Conservation (phyloP, 2,113 vertebrate genomes). For the Hiodon alosoides region DNA sequence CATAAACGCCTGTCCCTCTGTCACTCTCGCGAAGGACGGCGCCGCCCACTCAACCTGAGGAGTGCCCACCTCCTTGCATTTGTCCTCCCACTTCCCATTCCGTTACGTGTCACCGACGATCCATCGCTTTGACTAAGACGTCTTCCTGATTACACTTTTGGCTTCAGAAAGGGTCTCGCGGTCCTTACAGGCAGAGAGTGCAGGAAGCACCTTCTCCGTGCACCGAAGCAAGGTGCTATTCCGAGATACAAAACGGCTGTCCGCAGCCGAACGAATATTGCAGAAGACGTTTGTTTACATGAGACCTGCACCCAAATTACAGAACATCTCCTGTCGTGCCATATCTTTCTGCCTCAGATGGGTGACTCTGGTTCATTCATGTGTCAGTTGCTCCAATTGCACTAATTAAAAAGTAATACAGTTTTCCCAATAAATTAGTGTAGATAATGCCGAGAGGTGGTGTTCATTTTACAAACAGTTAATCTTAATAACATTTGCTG, state of each 20-base stretch:
- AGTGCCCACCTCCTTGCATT: too few species aligned
- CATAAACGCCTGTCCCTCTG: not conserved
- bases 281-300: not conserved
- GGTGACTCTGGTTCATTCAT: constrained; percentile 8
- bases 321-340: not conserved
- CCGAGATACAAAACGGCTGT: not conserved
- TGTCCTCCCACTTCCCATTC: too few species aligned
- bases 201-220: not conserved
- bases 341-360: not conserved
- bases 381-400: constrained; percentile 16
- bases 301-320: not conserved
- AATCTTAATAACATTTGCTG: constrained; percentile 38
- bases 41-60: not conserved
- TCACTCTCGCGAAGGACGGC: not conserved
- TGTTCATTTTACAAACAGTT: constrained; percentile 38
- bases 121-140: too few species aligned
- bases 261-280: not conserved
- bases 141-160: too few species aligned
- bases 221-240: not conserved
- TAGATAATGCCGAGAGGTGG: constrained; percentile 24
- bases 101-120: too few species aligned
- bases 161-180: too few species aligned
- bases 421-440: constrained; percentile 25
- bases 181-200: too few species aligned
- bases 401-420: constrained; percentile 26